Conservation (phyloP, 1,140 invertebrate species). For the Microvelia longipes region DNA sequence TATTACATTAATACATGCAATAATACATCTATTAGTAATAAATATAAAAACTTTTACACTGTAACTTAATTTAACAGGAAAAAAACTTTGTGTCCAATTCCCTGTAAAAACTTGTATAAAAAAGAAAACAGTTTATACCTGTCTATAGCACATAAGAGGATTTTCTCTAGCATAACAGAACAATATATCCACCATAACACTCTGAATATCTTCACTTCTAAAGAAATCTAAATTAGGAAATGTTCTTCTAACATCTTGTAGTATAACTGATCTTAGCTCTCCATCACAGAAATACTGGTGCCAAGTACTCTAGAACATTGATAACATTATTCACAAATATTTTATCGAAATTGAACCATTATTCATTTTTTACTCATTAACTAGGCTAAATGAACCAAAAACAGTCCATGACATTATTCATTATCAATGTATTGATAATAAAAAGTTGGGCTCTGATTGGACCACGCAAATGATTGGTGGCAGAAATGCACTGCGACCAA, state of each 20-base stretch:
- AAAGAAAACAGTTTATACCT: no score
- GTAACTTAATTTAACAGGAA: no score
- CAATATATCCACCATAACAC: slow-evolving; percentile 51
- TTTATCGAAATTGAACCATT: slow-evolving; percentile 1
- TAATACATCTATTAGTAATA: no score
- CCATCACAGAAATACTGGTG: slow-evolving; percentile 66
- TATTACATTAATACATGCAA: no score
- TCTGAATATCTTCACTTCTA: slow-evolving; percentile 43
- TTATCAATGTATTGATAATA: not conserved
- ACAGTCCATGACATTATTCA: not conserved
- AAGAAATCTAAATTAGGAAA: slow-evolving; percentile 67
- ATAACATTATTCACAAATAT: not conserved
- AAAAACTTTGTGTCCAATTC: no score
- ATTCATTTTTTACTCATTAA: not conserved
- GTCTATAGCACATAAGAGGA: slow-evolving; percentile 53
- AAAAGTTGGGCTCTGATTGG: not conserved
- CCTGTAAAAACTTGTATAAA: no score
- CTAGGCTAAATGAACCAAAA: not conserved
- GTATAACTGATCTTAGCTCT: slow-evolving; percentile 52
- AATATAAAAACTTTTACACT: no score
- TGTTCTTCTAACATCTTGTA: slow-evolving; percentile 64
- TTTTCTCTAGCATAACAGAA: slow-evolving; percentile 59
- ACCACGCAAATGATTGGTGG: not conserved
- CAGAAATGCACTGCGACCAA: no score
- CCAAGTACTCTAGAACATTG: slow-evolving; percentile 48